phyloP scores from a whole-genome alignment of 2,113 vertebrate genomes.

The Anseranas semipalmata region DNA sequence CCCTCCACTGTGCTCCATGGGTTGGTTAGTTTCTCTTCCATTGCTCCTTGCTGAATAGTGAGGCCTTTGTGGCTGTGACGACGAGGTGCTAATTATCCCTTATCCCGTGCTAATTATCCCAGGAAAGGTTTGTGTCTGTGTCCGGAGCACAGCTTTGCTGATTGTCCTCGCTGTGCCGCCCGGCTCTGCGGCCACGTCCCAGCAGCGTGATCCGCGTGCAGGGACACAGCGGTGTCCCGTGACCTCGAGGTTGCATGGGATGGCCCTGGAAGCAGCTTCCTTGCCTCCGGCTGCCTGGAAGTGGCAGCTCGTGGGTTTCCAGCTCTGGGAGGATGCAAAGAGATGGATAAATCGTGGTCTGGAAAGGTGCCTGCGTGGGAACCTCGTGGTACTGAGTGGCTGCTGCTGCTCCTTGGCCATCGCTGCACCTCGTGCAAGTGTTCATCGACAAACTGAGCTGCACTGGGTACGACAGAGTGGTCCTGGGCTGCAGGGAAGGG shows the following conservation, averaged over 20 bases:
- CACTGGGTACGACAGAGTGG: neutral
- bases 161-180: too few relatives aligned
- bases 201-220: neutral
- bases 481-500: neutral
- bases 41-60: neutral
- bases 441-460: neutral
- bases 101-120: neutral
- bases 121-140: neutral
- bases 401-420: neutral
- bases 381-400: too few relatives aligned
- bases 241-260: neutral
- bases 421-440: neutral
- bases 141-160: neutral
- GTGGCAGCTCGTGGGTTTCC: neutral
- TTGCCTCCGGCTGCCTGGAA: neutral
- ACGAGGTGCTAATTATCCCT: neutral
- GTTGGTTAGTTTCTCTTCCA: neutral
- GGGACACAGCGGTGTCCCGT: neutral
- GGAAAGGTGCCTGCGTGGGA: neutral
- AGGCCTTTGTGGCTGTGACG: neutral
- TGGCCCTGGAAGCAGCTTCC: neutral
- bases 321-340: neutral
- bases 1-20: accelerated
- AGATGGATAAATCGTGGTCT: neutral
- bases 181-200: too few relatives aligned